phyloP scores from a whole-genome alignment of 37 sponge, comb jelly and placozoan genomes.

The Agelas oroides region DNA sequence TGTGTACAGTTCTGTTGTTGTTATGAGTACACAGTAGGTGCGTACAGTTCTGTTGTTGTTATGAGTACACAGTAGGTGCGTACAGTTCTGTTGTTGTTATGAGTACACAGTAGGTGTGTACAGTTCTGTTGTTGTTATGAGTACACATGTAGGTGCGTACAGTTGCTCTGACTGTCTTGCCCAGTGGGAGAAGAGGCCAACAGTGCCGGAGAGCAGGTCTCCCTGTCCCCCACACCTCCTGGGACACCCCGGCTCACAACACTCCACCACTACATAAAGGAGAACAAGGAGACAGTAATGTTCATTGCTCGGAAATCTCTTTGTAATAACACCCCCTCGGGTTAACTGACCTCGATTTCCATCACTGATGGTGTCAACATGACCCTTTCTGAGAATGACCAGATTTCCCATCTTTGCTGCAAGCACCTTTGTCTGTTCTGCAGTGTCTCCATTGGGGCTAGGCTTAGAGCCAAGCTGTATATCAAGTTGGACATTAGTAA shows the following conservation, averaged over 20 bases:
- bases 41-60: no score
- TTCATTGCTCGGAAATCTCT: no score
- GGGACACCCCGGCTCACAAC: conserved; percentile 72
- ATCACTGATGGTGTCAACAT: conserved; percentile 82
- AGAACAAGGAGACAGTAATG: background rate
- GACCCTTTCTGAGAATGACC: conserved; percentile 82
- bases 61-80: no score
- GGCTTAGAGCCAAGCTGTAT: conserved; percentile 31
- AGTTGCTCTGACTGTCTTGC: conserved; percentile 48
- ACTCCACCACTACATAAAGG: conserved; percentile 50
- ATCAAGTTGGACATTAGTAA: no score
- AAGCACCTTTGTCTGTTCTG: conserved; percentile 43
- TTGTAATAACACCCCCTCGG: no score
- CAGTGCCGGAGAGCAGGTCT: conserved; percentile 91
- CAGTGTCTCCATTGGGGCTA: background rate
- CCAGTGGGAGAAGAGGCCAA: conserved; percentile 88
- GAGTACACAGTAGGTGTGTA: no score
- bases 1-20: no score
- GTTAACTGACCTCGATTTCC: conserved; percentile 55
- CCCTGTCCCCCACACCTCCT: conserved; percentile 97
- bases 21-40: no score
- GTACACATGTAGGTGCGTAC: background rate
- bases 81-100: no score
- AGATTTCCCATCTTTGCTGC: conserved; percentile 78
- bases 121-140: no score